phyloP scores from a whole-genome alignment of 2,113 vertebrate species.

The Aix galericulata region DNA sequence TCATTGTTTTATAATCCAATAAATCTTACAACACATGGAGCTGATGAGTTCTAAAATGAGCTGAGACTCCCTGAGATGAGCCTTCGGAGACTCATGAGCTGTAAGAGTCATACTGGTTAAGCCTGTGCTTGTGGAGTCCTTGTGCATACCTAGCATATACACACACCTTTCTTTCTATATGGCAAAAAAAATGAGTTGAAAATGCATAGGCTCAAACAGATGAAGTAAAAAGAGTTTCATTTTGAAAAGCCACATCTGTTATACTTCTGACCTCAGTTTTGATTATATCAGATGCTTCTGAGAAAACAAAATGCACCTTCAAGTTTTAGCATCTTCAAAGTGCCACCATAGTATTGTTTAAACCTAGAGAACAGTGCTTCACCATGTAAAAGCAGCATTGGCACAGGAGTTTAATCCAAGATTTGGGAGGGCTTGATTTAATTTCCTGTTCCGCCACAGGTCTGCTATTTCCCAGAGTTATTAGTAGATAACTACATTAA shows the following conservation, averaged over 20 bases:
- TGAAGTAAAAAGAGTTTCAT: neutral
- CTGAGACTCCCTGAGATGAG: slow-evolving; percentile 61
- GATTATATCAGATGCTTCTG: neutral
- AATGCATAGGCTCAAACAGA: neutral
- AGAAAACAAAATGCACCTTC: neutral
- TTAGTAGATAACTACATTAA: neutral
- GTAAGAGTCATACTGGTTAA: slow-evolving; percentile 39
- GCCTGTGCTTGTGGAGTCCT: slow-evolving; percentile 43
- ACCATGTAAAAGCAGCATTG: neutral
- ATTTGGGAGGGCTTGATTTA: neutral
- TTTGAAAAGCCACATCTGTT: neutral
- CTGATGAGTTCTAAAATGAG: slow-evolving; percentile 74
- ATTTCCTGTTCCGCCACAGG: neutral
- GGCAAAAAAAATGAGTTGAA: neutral
- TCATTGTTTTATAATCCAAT: slow-evolving; percentile 74
- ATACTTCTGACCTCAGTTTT: neutral
- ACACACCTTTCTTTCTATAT: neutral
- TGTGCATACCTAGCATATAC: neutral
- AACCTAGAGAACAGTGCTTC: neutral
- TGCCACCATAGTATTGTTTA: neutral
- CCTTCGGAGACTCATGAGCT: slow-evolving; percentile 57
- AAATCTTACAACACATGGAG: slow-evolving; percentile 68
- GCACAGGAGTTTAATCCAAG: neutral
- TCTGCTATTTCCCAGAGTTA: neutral
- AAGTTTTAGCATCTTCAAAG: neutral